A percentile compares a stretch with the other conserved stretches of the same genome.
Conservation (phyloP, 2,113 vertebrate species). For the Tenrec ecaudatus region DNA sequence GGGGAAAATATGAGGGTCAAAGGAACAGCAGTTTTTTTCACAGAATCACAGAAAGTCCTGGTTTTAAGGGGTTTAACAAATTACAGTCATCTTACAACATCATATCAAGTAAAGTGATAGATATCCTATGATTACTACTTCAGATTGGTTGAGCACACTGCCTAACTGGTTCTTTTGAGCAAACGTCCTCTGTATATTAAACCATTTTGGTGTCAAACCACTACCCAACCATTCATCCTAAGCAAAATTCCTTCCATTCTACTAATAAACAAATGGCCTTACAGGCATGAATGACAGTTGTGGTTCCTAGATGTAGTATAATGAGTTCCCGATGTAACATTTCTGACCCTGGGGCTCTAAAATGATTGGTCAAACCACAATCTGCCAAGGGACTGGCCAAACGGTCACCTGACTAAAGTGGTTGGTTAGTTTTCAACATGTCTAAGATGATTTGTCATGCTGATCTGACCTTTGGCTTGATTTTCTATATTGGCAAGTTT, state of each 20-base stretch:
- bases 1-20: neutral
- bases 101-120: neutral
- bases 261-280: slow-evolving; percentile 1
- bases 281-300: neutral
- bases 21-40: neutral
- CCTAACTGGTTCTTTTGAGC: neutral
- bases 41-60: neutral
- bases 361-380: neutral
- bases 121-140: neutral
- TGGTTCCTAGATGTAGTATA: neutral
- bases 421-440: neutral
- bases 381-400: neutral
- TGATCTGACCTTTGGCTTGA: neutral
- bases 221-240: neutral
- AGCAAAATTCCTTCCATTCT: slow-evolving; percentile 19
- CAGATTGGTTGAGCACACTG: neutral
- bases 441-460: neutral
- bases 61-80: neutral
- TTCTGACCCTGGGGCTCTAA: neutral
- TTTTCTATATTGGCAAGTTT: neutral
- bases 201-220: neutral
- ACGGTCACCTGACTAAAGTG: neutral
- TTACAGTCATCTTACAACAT: neutral
- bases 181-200: neutral
- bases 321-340: neutral